Base-by-base conservation (phyloP, 2,797 vertebrate genomes). In the Chelon labrosus region DNA sequence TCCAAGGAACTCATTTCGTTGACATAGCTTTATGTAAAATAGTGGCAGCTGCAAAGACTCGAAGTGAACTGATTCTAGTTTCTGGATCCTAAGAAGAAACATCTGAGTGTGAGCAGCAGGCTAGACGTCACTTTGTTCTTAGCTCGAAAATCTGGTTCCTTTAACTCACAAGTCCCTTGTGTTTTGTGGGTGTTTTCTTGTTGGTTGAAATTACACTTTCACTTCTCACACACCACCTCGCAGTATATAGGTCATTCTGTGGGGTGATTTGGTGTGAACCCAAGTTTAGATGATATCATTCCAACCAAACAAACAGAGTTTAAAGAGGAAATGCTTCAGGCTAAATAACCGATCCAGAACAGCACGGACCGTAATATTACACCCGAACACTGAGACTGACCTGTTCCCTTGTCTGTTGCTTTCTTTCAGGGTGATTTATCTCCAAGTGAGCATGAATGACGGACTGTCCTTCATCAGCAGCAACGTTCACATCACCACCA, bases 361-460 rank as follows among this genome's bases (percentile, higher is more conserved):
- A 37, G 3, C 14, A 41, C 56, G 13, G 20, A 66, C 17, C 7
- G n/a, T 42, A 19, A 65, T 31, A 12, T 51, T 46, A 44, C 35
- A 42, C 50, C 65, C 20, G 37, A 7, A 27, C 38, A 35, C 47
- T 14, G 65, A 60, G 25, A 66, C 3, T 19, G 13, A 35, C 25
- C 38, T 70, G 11, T 17, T 42, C 3, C 41, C 11, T 65, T 77
- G 22, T 70, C 0, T 88, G 38, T 72, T 74, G 77, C 90, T 92
- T 67, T 67, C 55, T 93, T 93, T 87, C 85, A 98, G 97, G 94
- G 94, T 95, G 81, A 93, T 98, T 82, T 96, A 95, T 79, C 91
- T 97, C 39, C 96, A 98, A 91, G 95, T 97, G 85, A 99, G 97
- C 94, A 97, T 98, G 96, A 97, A 97, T 50, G 95, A 95, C 0